Evolutionary conservation across 2,113 vertebrate species (phyloP).

Genomic region (Laterallus jamaicensis): DNA sequence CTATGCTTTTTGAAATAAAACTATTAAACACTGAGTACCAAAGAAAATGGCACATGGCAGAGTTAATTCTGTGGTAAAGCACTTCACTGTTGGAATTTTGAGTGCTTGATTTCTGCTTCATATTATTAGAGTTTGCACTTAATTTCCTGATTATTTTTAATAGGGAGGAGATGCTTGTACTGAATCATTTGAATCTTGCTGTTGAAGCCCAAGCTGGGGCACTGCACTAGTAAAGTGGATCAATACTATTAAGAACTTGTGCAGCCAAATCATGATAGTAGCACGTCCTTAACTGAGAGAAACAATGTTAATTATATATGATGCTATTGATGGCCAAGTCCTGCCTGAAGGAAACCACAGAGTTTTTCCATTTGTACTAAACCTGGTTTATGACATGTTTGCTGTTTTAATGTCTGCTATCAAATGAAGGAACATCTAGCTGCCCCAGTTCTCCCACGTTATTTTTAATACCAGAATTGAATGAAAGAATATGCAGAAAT

Average conservation of each 20-base stretch:
- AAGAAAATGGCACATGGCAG: background rate
- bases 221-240: background rate
- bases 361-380: background rate
- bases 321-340: background rate
- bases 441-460: background rate
- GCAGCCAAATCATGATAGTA: background rate
- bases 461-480: background rate
- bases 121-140: background rate
- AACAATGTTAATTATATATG: background rate
- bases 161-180: background rate
- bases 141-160: background rate
- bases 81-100: background rate
- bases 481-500: background rate
- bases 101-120: background rate
- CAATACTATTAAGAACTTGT: background rate
- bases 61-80: background rate
- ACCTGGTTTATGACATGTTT: background rate
- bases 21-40: too few species aligned
- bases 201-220: background rate
- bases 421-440: background rate
- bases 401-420: background rate
- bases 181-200: background rate
- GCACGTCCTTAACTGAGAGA: background rate
- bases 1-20: background rate
- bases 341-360: background rate